A percentile compares a stretch with the other conserved stretches of the same genome.
phyloP scores from a whole-genome alignment of 2,113 vertebrate genomes.

The Mesembrinibis cayennensis region DNA sequence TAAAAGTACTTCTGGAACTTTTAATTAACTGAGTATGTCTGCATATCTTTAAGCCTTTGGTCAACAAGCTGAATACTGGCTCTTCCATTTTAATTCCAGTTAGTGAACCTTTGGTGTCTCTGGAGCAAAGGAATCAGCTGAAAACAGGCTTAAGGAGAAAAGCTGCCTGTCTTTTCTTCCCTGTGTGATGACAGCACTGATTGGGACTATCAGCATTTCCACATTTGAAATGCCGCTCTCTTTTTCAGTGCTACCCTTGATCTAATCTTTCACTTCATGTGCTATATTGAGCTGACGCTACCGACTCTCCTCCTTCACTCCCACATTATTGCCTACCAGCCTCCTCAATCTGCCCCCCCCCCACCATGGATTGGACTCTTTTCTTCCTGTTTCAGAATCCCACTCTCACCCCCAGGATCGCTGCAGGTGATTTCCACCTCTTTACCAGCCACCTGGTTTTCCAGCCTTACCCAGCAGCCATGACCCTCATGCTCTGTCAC shows the following conservation, averaged over 20 bases:
- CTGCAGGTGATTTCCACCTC: not conserved
- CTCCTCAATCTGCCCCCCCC: too few relatives aligned
- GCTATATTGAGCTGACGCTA: too few relatives aligned
- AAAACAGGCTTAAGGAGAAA: not conserved
- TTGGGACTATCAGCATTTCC: not conserved
- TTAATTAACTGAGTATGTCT: not conserved
- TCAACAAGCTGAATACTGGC: not conserved
- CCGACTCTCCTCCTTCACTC: fast-evolving
- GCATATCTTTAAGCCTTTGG: not conserved
- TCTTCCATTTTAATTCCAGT: not conserved
- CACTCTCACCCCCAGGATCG: not conserved
- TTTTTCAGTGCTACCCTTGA: not conserved
- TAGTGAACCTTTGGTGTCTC: not conserved
- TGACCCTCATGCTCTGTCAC: fast-evolving
- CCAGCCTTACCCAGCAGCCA: not conserved
- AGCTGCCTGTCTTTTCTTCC: not conserved
- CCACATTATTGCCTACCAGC: fast-evolving
- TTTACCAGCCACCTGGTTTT: not conserved
- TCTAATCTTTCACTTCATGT: not conserved
- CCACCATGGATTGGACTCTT: fast-evolving
- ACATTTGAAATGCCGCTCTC: not conserved
- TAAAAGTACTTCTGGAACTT: not conserved
- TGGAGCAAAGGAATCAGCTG: not conserved
- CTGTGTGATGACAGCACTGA: not conserved
- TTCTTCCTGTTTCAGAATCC: too few relatives aligned